Evolutionary conservation across 1,140 invertebrate species (phyloP).

Genomic region (Sminthurides bifidus): DNA sequence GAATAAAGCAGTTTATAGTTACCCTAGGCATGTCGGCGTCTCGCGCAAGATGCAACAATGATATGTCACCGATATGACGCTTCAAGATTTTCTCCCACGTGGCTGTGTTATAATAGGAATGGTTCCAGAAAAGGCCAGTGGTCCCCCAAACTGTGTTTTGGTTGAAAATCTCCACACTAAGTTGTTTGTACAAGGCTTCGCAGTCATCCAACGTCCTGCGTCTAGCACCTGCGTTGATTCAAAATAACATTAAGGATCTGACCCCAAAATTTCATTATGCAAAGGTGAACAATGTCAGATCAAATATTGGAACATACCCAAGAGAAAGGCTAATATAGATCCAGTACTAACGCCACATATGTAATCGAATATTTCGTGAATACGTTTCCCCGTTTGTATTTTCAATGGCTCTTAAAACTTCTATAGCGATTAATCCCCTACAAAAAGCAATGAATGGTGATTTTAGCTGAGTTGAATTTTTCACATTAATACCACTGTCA

Average conservation of each 20-base stretch:
- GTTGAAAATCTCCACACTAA: constrained; percentile 58
- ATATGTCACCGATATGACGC: constrained; percentile 52
- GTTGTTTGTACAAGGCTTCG: constrained; percentile 52
- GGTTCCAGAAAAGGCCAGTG: constrained; percentile 63
- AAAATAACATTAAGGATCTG: constrained; percentile 8
- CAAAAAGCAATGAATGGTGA: constrained; percentile 26
- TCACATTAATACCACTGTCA: neutral
- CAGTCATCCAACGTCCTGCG: constrained; percentile 49
- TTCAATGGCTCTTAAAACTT: constrained; percentile 66
- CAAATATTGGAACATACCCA: constrained; percentile 41
- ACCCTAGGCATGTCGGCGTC: constrained; percentile 53
- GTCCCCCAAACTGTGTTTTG: constrained; percentile 60
- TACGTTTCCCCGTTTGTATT: constrained; percentile 50
- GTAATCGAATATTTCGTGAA: constrained; percentile 70
- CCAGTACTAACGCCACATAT: constrained; percentile 80
- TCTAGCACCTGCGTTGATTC: constrained; percentile 41
- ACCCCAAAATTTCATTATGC: neutral
- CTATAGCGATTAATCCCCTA: constrained; percentile 66
- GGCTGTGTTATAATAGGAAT: constrained; percentile 80
- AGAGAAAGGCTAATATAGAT: constrained; percentile 55
- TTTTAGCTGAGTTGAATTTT: constrained; percentile 1
- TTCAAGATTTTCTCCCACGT: constrained; percentile 72
- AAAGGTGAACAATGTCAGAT: neutral
- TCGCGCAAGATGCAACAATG: constrained; percentile 52
- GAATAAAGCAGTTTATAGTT: no score